phyloP scores from a whole-genome alignment of 2,113 vertebrate species.

The Falco punctatus region DNA sequence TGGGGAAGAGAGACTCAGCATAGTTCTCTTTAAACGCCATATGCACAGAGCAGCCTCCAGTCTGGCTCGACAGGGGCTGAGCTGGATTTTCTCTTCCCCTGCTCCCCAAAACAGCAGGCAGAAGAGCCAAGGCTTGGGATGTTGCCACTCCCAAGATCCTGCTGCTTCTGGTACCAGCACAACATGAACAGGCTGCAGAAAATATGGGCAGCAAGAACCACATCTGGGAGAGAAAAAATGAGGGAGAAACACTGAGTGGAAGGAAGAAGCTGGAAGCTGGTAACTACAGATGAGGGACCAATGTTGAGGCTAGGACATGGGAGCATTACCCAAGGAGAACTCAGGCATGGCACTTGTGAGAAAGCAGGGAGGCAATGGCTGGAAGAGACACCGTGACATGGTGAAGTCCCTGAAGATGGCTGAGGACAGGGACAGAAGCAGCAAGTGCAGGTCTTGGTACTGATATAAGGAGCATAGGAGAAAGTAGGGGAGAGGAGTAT shows the following conservation, averaged over 20 bases:
- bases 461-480: not conserved
- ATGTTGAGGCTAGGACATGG: not conserved
- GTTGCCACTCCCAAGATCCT: not conserved
- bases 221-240: not conserved
- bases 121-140: not conserved
- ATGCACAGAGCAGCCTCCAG: not conserved
- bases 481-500: not conserved
- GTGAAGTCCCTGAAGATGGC: too few relatives aligned
- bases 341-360: accelerated
- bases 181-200: not conserved
- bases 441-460: not conserved
- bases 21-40: not conserved
- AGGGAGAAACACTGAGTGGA: not conserved
- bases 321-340: not conserved
- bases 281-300: not conserved
- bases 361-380: not conserved
- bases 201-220: accelerated
- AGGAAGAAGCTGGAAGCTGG: not conserved
- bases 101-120: not conserved
- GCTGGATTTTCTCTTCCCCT: not conserved
- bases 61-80: not conserved
- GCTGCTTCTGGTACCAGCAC: not conserved
- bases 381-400: accelerated
- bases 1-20: not conserved
- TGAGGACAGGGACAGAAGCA: not conserved